Evolutionary conservation across 2,888 invertebrate genomes (phyloP), one percentile per base, ranked within the genome.

Genomic region (Uropetala carovei): DNA sequence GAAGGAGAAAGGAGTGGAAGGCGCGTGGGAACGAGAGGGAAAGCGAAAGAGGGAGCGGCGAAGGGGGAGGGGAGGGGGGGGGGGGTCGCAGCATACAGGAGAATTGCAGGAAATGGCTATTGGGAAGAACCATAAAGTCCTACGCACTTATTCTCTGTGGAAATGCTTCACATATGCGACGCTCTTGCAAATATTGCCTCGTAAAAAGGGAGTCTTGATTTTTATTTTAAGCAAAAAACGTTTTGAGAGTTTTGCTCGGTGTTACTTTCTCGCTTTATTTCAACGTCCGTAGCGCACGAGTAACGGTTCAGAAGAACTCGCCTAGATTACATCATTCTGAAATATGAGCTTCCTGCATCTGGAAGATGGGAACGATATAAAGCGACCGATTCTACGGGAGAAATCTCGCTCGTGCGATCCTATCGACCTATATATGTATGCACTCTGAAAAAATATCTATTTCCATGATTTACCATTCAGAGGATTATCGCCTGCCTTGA

Each of bases 31-130:
- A 18, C 3, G 18, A 30, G 60, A 30, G 10, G 86, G 82, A 43
- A 82, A 43, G 30, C 82, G 18, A 22, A n/a, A 22, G 68, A n/a
- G 22, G 85, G 13, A 14, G 59, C 18, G 18, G 60, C 5, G 30
- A 60, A 27, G 14, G 60, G 18, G 43, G 18, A 59, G 27, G 22
- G 14, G 27, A 13, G 84, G 16, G 18, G n/a, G 9, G n/a, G 9
- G 11, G 2, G n/a, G 30, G 84, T 84, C n/a, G 30, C 18, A 7
- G 9, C 5, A 68, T 5, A 9, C 68, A 16, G 7, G 60, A 59
- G 22, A 86, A 43, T 59, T 27, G 27, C 86, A 86, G 30, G 86
- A 86, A 86, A 86, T 86, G 30, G 60, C 30, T 30, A 22, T 57
- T 43, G 30, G 86, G 16, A 60, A 86, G 13, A 30, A 9, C 59